Evolutionary conservation across 30 jellyfish, hydroid and myxozoan species (phyloP), one percentile per base, ranked within the genome.

Genomic region (Chrysaora quinquecirrha): DNA sequence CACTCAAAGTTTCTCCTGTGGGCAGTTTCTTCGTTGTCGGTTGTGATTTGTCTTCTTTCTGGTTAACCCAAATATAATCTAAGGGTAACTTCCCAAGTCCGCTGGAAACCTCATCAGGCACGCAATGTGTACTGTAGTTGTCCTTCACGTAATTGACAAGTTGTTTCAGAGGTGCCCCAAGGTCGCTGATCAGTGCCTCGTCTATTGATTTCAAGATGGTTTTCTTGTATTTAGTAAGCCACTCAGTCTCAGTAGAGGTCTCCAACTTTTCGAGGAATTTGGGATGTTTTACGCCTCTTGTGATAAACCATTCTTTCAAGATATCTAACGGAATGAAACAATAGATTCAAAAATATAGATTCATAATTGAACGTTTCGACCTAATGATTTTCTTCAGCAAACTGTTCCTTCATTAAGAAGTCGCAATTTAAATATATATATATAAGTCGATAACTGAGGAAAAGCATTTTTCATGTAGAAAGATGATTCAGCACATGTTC

Each of bases 31-130:
- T 77, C 25, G 89, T 74, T 21, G 98, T 93, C n/a, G 86, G 86
- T 58, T 73, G 75, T 31, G 81, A 52, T 21, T 78, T 79, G 75
- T 86, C 89, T 73, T 93, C 90, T 2, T 47, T 64, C 48, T 79
- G 91, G 29, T 93, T 84, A 28, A 75, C 63, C 98, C 98, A 93
- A 11, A 93, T 83, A 34, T 54, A 49, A 27, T 76, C 87, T 64
- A 93, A 43, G 30, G 98, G 98, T 12, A 93, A 79, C 1, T 67
- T 66, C 3, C 87, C 97, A 16, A 93, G 84, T 35, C 98, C 98
- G 64, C 97, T 82, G 33, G 77, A 35, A 18, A 62, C 81, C 11
- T 72, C 25, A 29, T 82, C 87, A 18, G 97, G 98, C 1, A 83
- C 88, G 69, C 98, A 93, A 48, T 93, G 89, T 20, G 87, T 65